Conservation (phyloP, 2,888 invertebrate species). For the Abrostola tripartita region DNA sequence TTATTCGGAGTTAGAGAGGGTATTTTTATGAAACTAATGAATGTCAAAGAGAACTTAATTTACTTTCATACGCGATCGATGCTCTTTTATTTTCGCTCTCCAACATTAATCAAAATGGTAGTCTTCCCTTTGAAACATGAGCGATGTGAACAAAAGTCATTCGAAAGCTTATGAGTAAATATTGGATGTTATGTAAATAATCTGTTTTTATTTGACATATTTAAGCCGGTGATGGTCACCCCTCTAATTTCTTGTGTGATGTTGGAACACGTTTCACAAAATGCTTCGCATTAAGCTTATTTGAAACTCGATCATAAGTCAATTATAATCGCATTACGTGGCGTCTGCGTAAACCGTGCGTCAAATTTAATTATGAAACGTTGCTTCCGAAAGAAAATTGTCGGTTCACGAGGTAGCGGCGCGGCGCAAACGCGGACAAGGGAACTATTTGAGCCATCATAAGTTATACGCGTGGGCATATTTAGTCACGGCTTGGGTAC, state of each 20-base stretch:
- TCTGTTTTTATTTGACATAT: constrained; percentile 16
- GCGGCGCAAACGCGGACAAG: constrained; percentile 56
- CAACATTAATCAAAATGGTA: constrained; percentile 32
- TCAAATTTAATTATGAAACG: constrained; percentile 80
- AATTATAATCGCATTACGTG: constrained; percentile 79
- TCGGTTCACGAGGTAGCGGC: constrained; percentile 55
- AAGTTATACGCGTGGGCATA: constrained; percentile 83
- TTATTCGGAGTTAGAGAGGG: constrained; percentile 66
- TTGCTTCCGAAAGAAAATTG: constrained; percentile 74
- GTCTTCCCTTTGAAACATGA: constrained; percentile 33
- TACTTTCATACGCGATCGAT: constrained; percentile 63
- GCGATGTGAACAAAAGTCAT: constrained; percentile 15
- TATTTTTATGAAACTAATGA: constrained; percentile 82
- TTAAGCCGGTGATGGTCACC: constrained; percentile 32
- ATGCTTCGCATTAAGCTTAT: constrained; percentile 58
- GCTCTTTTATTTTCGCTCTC: constrained; percentile 46
- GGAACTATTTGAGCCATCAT: constrained; percentile 75
- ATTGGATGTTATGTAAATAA: constrained; percentile 34
- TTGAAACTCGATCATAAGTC: constrained; percentile 71
- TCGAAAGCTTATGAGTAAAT: constrained; percentile 22
- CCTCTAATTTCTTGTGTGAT: constrained; percentile 34
- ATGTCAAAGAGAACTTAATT: constrained; percentile 79
- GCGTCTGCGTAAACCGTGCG: constrained; percentile 78
- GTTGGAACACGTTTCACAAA: constrained; percentile 41
- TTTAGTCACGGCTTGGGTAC: constrained; percentile 80